Evolutionary conservation across 2,888 invertebrate species (phyloP).

Genomic region (Nebria brevicollis): DNA sequence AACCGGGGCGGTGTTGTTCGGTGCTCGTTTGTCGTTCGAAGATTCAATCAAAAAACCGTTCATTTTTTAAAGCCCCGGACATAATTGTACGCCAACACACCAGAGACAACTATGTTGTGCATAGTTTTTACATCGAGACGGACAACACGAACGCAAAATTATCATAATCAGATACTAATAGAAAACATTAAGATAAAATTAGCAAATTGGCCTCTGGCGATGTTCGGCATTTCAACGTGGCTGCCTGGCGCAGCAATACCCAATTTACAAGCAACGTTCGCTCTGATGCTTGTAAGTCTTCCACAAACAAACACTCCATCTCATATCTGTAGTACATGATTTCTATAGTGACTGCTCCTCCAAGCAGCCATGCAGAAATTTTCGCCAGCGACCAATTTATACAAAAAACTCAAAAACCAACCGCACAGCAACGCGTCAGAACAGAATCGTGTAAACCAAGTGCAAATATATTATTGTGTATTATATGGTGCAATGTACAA

Average conservation of each 20-base stretch:
- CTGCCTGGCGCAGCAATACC: background rate
- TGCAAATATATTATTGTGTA: constrained; percentile 23
- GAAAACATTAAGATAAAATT: background rate
- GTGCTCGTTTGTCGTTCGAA: background rate
- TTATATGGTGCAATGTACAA: constrained; percentile 20
- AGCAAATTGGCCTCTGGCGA: background rate
- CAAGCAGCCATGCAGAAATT: background rate
- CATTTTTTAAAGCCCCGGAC: constrained; percentile 26
- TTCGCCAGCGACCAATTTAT: background rate
- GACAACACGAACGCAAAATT: constrained; percentile 39
- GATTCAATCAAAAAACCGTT: background rate
- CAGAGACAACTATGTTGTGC: constrained; percentile 30
- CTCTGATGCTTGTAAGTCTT: background rate
- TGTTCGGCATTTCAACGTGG: background rate
- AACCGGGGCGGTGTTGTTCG: constrained; percentile 23
- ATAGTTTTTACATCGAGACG: constrained; percentile 32
- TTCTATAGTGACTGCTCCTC: background rate
- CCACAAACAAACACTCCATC: background rate
- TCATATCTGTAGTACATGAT: background rate
- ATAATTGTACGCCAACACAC: constrained; percentile 43
- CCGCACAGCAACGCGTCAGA: constrained; percentile 43
- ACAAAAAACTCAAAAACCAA: constrained; percentile 13
- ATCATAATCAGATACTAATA: constrained; percentile 25
- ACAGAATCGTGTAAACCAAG: constrained; percentile 27
- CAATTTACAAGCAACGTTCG: background rate